These are phyloP conservation scores for Porites evermanni DNA, from an alignment of 92 coral and sea anemone species.

Conservation along the genomic window DNA sequence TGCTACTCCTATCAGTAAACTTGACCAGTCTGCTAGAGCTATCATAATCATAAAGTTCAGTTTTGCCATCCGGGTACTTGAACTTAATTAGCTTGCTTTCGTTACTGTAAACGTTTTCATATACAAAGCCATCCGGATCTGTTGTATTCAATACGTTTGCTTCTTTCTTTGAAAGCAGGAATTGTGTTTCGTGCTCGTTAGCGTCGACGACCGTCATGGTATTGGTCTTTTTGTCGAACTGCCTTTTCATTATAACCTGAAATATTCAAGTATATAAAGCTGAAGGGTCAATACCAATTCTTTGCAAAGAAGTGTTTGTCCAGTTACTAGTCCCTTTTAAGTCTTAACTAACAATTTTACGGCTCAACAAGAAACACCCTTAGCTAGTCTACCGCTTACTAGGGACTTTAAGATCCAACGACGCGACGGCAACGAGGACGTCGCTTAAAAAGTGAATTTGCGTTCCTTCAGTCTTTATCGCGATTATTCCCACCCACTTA, in stretches of 20 bases:
- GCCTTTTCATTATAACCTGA: slow-evolving; percentile 61
- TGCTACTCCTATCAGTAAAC: slow-evolving; percentile 64
- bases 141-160: slow-evolving; percentile 53
- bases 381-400: no score
- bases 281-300: no score
- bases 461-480: no score
- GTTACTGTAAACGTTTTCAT: slow-evolving; percentile 54
- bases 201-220: slow-evolving; percentile 64
- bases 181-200: slow-evolving; percentile 58
- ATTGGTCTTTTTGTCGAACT: slow-evolving; percentile 36
- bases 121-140: slow-evolving; percentile 68
- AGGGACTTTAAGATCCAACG: no score
- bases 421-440: no score
- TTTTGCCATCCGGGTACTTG: slow-evolving; percentile 70
- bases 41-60: slow-evolving; percentile 59
- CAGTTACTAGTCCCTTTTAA: no score
- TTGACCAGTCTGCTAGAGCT: slow-evolving; percentile 30
- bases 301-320: no score
- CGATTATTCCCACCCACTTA: no score
- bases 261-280: not conserved
- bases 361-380: no score
- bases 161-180: slow-evolving; percentile 49
- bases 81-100: slow-evolving; percentile 34
- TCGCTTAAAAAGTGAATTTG: no score
- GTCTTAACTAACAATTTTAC: no score